A percentile compares a stretch with the other conserved stretches of the same genome.
Conservation (phyloP, 2,113 vertebrate genomes). For the Trinectes maculatus region DNA sequence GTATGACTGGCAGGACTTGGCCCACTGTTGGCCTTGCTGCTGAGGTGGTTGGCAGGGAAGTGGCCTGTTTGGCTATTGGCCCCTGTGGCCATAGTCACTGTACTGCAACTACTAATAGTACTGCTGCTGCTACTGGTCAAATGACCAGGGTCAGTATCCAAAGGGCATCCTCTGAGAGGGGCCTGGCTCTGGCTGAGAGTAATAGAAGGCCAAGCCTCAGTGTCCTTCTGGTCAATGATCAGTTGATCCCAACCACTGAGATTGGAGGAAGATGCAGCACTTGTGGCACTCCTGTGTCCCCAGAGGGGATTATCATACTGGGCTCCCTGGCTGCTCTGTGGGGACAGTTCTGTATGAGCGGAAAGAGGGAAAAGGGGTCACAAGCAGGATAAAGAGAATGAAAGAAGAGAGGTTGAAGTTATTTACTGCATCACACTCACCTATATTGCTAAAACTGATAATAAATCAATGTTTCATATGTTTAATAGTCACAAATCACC, state of each 20-base stretch:
- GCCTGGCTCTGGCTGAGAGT: slow-evolving; percentile 83
- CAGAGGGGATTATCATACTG: slow-evolving; percentile 97
- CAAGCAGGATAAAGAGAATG: slow-evolving; percentile 24
- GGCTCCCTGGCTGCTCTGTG: slow-evolving; percentile 89
- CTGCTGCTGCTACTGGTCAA: slow-evolving; percentile 85
- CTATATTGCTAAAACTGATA: slow-evolving; percentile 30
- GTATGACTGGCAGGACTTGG: slow-evolving; percentile 83
- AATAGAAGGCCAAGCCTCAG: slow-evolving; percentile 95
- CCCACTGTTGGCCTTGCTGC: slow-evolving; percentile 86
- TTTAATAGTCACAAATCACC: too few species aligned
- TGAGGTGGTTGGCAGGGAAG: slow-evolving; percentile 89
- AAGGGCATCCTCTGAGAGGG: slow-evolving; percentile 92
- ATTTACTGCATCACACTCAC: slow-evolving; percentile 46
- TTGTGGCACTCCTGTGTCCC: slow-evolving; percentile 90
- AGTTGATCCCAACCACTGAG: slow-evolving; percentile 93
- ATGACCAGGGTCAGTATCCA: slow-evolving; percentile 90
- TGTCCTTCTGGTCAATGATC: slow-evolving; percentile 91
- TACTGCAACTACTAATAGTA: slow-evolving; percentile 78
- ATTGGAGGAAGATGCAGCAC: slow-evolving; percentile 74
- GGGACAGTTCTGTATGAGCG: slow-evolving; percentile 83
- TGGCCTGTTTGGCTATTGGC: slow-evolving; percentile 89
- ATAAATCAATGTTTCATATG: too few species aligned
- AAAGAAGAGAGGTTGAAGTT: slow-evolving; percentile 17
- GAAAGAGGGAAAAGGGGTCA: slow-evolving; percentile 20
- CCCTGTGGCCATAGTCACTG: slow-evolving; percentile 93